These are phyloP conservation scores for Phalacrocorax pelagicus DNA, from an alignment of 2,113 vertebrate genomes.

Conservation along the genomic window DNA sequence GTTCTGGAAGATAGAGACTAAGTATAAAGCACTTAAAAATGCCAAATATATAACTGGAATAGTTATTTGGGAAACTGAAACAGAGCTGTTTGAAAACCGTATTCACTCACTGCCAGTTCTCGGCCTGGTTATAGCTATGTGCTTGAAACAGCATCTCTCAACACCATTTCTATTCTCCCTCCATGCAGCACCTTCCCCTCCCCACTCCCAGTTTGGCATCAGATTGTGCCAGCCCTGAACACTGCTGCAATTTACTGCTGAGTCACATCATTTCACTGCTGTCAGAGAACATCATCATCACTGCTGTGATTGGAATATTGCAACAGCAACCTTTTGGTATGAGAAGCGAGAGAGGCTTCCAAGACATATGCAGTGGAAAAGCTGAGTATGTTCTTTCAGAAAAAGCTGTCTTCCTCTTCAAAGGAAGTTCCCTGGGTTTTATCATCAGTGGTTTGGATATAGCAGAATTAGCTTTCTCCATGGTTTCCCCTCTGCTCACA, in stretches of 20 bases:
- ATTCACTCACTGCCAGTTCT: background rate
- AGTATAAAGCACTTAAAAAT: background rate
- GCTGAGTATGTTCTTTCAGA: background rate
- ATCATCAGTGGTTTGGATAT: background rate
- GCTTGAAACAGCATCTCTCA: background rate
- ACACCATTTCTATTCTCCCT: background rate
- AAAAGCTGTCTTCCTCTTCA: background rate
- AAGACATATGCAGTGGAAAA: background rate
- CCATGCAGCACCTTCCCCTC: background rate
- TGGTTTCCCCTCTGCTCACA: background rate
- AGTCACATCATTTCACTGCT: background rate
- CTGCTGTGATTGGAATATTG: background rate
- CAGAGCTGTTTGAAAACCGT: background rate
- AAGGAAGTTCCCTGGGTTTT: background rate
- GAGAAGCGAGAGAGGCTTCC: background rate
- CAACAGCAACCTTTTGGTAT: background rate
- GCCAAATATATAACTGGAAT: background rate
- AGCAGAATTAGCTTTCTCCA: background rate
- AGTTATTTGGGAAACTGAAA: background rate
- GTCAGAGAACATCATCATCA: constrained; percentile 21
- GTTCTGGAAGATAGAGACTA: background rate
- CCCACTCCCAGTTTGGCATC: background rate
- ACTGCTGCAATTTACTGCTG: constrained; percentile 22
- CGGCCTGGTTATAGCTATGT: background rate
- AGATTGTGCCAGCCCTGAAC: background rate